Percentiles rank a stretch among this genome's conserved stretches.
Conservation (phyloP, 2,797 vertebrate genomes). For the Girardinus metallicus region DNA sequence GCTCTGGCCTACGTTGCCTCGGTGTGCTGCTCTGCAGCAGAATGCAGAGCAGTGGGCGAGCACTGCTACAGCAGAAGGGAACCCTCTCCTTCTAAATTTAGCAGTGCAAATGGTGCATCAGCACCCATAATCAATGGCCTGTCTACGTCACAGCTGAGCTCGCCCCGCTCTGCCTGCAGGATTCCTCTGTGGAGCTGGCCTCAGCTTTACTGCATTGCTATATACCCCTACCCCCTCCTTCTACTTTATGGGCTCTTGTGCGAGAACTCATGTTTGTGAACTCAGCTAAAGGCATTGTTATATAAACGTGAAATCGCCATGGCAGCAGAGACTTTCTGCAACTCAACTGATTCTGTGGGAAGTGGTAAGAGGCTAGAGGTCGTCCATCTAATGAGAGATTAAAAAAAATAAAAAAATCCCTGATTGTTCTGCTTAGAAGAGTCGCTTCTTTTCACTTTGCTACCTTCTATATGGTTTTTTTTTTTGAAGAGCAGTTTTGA, state of each 20-base stretch:
- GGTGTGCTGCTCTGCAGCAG: constrained; percentile 61
- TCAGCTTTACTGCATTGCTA: constrained; percentile 36
- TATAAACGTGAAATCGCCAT: constrained; percentile 19
- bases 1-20: constrained; percentile 30
- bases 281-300: constrained; percentile 29
- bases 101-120: constrained; percentile 69
- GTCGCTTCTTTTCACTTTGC: background rate
- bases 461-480: background rate
- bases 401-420: constrained; percentile 24
- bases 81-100: constrained; percentile 81
- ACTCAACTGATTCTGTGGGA: background rate
- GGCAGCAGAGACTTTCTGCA: constrained; percentile 29
- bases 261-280: background rate
- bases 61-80: constrained; percentile 68
- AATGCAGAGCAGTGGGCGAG: constrained; percentile 66
- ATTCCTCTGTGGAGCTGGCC: constrained; percentile 23
- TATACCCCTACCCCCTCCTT: constrained; percentile 2
- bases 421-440: background rate
- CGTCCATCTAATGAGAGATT: constrained; percentile 31
- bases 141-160: constrained; percentile 62
- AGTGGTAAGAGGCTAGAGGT: constrained; percentile 2
- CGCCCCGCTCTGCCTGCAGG: constrained; percentile 16
- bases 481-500: too few relatives aligned
- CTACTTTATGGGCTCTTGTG: constrained; percentile 11
- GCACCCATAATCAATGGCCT: constrained; percentile 69